These are phyloP conservation scores for Dasyornis broadbenti DNA, from an alignment of 2,113 vertebrate species.

Conservation along the genomic window DNA sequence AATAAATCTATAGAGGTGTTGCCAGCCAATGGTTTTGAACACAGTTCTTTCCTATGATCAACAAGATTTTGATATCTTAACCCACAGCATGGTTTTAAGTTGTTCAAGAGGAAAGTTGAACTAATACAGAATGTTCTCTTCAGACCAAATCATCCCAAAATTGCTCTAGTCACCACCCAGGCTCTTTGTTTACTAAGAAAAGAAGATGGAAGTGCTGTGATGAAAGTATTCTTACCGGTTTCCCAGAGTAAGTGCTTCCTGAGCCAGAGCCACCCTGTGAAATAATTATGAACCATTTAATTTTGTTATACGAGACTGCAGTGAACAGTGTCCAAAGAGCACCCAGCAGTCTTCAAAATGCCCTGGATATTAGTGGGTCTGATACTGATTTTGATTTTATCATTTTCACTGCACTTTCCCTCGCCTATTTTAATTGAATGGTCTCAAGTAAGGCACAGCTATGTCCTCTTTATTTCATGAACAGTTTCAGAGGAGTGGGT, in stretches of 20 bases:
- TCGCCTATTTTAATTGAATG: not conserved
- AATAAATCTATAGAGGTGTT: not conserved
- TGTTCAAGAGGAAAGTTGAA: not conserved
- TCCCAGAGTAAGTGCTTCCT: slow-evolving; percentile 35
- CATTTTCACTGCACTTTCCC: not conserved
- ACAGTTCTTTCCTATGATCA: not conserved
- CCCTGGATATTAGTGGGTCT: not conserved
- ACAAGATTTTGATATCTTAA: not conserved
- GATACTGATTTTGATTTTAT: not conserved
- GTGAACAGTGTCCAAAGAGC: not conserved
- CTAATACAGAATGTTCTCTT: not conserved
- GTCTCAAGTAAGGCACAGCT: not conserved
- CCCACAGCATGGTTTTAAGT: not conserved
- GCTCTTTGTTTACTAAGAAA: not conserved
- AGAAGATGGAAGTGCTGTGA: not conserved
- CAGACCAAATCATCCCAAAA: not conserved
- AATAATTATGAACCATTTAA: not conserved
- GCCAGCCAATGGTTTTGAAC: not conserved
- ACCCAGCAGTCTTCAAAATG: not conserved
- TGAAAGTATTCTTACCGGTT: not conserved
- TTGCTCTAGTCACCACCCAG: not conserved
- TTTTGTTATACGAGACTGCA: not conserved
- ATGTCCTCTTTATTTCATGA: not conserved
- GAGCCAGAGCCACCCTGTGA: slow-evolving; percentile 5
- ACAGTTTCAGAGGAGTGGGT: not conserved